Evolutionary conservation across 2,888 invertebrate species (phyloP).

Genomic region (Cataglyphis rosenhaueri): DNA sequence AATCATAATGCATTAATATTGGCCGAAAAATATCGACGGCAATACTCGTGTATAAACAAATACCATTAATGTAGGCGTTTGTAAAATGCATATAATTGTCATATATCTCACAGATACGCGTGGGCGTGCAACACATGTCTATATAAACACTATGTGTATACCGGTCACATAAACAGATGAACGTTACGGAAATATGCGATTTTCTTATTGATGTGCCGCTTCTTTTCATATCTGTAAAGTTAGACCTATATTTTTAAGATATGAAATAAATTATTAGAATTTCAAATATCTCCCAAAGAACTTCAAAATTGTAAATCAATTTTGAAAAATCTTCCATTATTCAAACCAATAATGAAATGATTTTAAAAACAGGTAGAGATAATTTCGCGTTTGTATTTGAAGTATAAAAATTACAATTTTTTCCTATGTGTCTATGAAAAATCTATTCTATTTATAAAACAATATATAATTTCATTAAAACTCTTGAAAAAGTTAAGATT

Average conservation of each 20-base stretch:
- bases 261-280: neutral
- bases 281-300: neutral
- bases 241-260: neutral
- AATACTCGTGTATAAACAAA: neutral
- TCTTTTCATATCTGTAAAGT: neutral
- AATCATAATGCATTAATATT: neutral
- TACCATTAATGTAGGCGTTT: neutral
- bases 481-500: too few relatives aligned
- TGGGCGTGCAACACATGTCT: neutral
- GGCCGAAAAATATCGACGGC: neutral
- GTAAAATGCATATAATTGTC: conserved; percentile 14
- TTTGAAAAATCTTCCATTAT: neutral
- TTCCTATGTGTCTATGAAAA: too few relatives aligned
- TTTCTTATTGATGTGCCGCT: conserved; percentile 18
- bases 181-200: conserved; percentile 67
- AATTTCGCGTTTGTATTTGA: too few relatives aligned
- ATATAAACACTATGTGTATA: conserved; percentile 45
- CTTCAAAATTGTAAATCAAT: neutral
- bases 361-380: too few relatives aligned
- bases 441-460: too few relatives aligned
- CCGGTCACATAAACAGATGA: conserved; percentile 65
- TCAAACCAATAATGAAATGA: neutral
- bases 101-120: conserved; percentile 1
- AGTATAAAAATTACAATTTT: too few relatives aligned
- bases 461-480: too few relatives aligned